Base-by-base conservation (phyloP, 2,888 invertebrate genomes). In the Phlogophora meticulosa region DNA sequence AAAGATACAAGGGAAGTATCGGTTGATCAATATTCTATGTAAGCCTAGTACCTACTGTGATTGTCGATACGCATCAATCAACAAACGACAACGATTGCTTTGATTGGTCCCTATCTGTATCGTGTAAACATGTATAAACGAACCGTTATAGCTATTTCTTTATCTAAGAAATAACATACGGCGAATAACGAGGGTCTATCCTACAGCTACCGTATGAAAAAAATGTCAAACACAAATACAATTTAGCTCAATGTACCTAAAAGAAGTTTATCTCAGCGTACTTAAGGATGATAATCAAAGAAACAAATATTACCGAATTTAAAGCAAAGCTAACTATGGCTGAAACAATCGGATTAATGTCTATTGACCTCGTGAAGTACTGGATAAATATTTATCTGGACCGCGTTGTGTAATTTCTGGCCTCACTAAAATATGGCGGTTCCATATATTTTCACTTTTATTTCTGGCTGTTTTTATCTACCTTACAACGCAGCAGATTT, bases 81-180 rank as follows among this genome's bases (percentile, higher is more conserved):
- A 78, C 64, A 62, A 32, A 34, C 46, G 48, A 80, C 76, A 78
- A 72, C 60, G 69, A 68, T 58, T 65, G 70, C 76, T 58, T 72
- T 80, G 69, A 75, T 78, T 75, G 64, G 20, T 61, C 20, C 58
- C 22, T 45, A 51, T 45, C 17, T 10, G 17, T 43, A 42, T 48
- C 40, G 5, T 51, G 73, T 48, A 43, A 51, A 20, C 17, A 32
- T 59, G 24, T 52, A 45, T 28, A 61, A 55, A 74, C 4, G 42
- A 62, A 73, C 20, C 15, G 58, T 46, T 32, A 51, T 32, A 56
- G 32, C n/a, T 49, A 15, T 43, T 67, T 53, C 15, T 57, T 67
- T 73, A 67, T 52, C 51, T 53, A 48, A 67, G 34, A 40, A 28
- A 28, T 28, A 22, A 71, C 15, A 48, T 7, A 40, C 17, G n/a